Conservation (phyloP, 2,113 vertebrate genomes). For the Psettodes erumei region DNA sequence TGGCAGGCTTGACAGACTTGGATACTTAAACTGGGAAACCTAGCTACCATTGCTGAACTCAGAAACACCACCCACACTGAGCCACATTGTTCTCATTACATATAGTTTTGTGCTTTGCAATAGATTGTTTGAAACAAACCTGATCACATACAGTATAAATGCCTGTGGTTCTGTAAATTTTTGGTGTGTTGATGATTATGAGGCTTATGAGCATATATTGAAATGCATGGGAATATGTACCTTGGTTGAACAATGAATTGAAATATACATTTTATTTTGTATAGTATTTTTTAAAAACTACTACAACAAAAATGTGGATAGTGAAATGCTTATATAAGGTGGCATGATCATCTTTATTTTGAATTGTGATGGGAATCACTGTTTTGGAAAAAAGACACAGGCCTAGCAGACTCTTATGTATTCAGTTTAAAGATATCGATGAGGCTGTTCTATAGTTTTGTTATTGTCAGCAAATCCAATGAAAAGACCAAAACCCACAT, state of each 20-base stretch:
- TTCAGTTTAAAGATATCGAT: not conserved
- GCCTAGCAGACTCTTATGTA: not conserved
- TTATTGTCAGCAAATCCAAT: no score
- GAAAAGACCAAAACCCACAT: not conserved
- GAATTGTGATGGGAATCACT: not conserved
- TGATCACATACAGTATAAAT: conserved; percentile 5
- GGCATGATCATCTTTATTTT: conserved; percentile 13
- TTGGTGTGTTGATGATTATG: not conserved
- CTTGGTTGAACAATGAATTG: not conserved
- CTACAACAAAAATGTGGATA: not conserved
- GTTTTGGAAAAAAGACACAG: not conserved
- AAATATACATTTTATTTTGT: not conserved
- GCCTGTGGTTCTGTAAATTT: not conserved
- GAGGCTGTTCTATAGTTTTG: conserved; percentile 6
- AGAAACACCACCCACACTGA: no score
- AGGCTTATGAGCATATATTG: not conserved
- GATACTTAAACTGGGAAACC: no score
- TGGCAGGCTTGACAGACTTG: conserved; percentile 3
- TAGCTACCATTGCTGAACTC: conserved; percentile 18
- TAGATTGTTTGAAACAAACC: not conserved
- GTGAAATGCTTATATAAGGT: not conserved
- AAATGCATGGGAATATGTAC: conserved; percentile 64
- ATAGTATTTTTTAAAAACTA: not conserved
- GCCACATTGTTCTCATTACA: no score
- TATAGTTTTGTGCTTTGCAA: not conserved